Percentiles rank a stretch among this genome's conserved stretches.
phyloP scores from a whole-genome alignment of 1,140 invertebrate genomes.

The Acromyrmex echinatior region DNA sequence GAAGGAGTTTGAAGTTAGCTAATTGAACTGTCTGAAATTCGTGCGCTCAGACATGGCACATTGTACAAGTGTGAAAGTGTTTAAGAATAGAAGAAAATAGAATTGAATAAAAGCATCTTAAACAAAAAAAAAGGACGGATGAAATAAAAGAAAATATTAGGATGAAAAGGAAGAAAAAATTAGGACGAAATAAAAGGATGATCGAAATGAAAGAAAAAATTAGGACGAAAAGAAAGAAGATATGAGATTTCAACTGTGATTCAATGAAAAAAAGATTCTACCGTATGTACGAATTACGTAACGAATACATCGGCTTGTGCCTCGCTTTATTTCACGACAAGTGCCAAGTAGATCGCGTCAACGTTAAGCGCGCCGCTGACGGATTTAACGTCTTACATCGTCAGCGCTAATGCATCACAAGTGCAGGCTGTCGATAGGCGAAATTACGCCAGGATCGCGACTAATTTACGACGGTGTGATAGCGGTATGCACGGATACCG shows the following conservation, averaged over 20 bases:
- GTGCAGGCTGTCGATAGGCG: slow-evolving; percentile 52
- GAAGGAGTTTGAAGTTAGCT: too few species aligned
- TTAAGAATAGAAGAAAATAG: too few species aligned
- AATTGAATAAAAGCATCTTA: too few species aligned
- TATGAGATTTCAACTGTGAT: neutral
- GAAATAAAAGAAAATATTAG: too few species aligned
- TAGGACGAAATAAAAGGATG: too few species aligned
- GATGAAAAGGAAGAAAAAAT: too few species aligned
- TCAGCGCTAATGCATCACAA: slow-evolving; percentile 42
- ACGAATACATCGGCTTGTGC: neutral
- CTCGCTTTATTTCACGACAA: neutral
- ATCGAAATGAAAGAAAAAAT: neutral
- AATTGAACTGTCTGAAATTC: too few species aligned
- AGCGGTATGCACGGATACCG: neutral
- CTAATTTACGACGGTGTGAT: slow-evolving; percentile 64
- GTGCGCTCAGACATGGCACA: too few species aligned
- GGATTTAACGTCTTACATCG: slow-evolving; percentile 63
- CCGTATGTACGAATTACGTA: neutral
- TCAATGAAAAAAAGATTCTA: neutral
- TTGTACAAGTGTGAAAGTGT: too few species aligned
- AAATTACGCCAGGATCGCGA: slow-evolving; percentile 31
- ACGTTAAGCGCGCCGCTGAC: slow-evolving; percentile 45
- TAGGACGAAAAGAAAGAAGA: neutral
- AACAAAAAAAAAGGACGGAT: too few species aligned
- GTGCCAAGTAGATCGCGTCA: slow-evolving; percentile 26